phyloP scores from a whole-genome alignment of 92 coral and sea anemone genomes.

The Parazoanthus atlanticus region DNA sequence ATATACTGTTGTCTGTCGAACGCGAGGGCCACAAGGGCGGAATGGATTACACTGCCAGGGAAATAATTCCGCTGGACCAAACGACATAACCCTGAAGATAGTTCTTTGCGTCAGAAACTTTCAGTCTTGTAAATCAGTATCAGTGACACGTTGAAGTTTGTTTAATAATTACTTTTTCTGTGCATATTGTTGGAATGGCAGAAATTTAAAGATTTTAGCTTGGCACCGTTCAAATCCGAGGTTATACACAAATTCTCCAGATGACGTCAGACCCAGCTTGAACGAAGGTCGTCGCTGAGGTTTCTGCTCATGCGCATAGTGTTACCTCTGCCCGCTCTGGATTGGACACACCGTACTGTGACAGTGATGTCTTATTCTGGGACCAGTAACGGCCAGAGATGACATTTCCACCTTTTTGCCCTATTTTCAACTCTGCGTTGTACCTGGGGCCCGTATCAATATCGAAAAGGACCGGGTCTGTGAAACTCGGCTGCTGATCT shows the following conservation, averaged over 20 bases:
- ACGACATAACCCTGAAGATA: background rate
- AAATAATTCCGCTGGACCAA: background rate
- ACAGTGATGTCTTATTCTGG: too few relatives aligned
- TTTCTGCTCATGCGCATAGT: too few relatives aligned
- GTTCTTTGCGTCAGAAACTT: too few relatives aligned
- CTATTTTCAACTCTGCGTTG: background rate
- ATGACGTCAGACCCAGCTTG: too few relatives aligned
- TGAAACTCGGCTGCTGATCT: background rate
- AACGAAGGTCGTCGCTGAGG: too few relatives aligned
- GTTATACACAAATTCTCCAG: too few relatives aligned
- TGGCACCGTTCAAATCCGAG: too few relatives aligned
- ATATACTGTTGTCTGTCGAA: too few relatives aligned
- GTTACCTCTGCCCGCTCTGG: background rate
- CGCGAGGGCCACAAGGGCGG: too few relatives aligned
- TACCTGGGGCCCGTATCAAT: background rate
- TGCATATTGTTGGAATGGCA: background rate
- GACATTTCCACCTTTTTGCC: background rate
- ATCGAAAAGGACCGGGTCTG: background rate
- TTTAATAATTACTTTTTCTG: background rate
- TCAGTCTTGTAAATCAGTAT: background rate
- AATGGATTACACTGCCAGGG: background rate
- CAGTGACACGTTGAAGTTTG: background rate
- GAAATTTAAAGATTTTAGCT: too few relatives aligned
- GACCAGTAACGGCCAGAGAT: background rate
- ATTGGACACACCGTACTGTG: background rate